These are phyloP conservation scores for Apodemus speciosus DNA, from an alignment of 2,113 vertebrate species.

Conservation along the genomic window DNA sequence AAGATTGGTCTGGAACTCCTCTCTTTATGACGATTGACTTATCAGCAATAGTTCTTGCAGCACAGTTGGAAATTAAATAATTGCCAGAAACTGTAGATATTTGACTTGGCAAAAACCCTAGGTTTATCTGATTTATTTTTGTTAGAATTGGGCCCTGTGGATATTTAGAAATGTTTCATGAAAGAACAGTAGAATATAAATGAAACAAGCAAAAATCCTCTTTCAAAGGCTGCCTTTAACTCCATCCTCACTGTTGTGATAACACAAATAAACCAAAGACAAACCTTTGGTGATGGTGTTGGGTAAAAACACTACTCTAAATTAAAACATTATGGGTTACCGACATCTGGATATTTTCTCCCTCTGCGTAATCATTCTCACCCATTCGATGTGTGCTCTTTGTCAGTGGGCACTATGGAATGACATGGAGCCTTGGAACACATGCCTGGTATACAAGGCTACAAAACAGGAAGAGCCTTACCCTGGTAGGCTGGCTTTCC, in stretches of 20 bases:
- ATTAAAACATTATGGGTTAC: slow-evolving; percentile 79
- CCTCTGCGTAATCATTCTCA: background rate
- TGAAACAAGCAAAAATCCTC: slow-evolving; percentile 83
- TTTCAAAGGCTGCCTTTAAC: slow-evolving; percentile 85
- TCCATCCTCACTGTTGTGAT: slow-evolving; percentile 84
- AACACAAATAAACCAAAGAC: slow-evolving; percentile 87
- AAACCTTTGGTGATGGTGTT: slow-evolving; percentile 73
- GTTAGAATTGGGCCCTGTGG: slow-evolving; percentile 87
- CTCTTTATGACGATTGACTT: slow-evolving; percentile 89
- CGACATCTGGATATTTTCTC: slow-evolving; percentile 74
- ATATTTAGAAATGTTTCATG: slow-evolving; percentile 90
- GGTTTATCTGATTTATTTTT: slow-evolving; percentile 91
- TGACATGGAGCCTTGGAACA: slow-evolving; percentile 50
- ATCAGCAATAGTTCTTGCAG: slow-evolving; percentile 87
- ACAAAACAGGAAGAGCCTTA: background rate
- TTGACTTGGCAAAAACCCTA: slow-evolving; percentile 88
- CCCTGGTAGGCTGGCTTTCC: background rate
- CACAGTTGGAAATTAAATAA: slow-evolving; percentile 92
- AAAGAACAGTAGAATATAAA: slow-evolving; percentile 88
- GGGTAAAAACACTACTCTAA: slow-evolving; percentile 67
- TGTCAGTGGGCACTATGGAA: slow-evolving; percentile 20
- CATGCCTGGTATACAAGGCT: slow-evolving; percentile 29
- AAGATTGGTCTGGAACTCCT: slow-evolving; percentile 90
- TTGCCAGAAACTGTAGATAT: slow-evolving; percentile 91
- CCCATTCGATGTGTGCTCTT: slow-evolving; percentile 42